Evolutionary conservation across 2,797 vertebrate species (phyloP).

Genomic region (Falco naumanni): DNA sequence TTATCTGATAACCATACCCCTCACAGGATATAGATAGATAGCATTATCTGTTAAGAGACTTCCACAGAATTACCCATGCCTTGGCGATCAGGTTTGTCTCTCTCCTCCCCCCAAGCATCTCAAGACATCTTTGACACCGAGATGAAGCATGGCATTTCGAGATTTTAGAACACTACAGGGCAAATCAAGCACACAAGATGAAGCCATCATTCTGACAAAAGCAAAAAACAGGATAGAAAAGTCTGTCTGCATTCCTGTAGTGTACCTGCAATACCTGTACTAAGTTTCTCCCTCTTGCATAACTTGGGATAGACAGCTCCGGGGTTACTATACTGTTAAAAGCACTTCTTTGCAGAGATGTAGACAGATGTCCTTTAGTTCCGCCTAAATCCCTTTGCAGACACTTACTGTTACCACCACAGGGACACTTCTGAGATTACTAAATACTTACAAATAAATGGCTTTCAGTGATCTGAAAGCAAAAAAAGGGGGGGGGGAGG

Average conservation of each 20-base stretch:
- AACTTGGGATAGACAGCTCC: not conserved
- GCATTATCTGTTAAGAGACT: not conserved
- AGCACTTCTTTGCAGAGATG: not conserved
- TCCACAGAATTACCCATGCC: not conserved
- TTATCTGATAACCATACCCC: not conserved
- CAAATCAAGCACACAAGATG: not conserved
- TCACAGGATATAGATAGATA: not conserved
- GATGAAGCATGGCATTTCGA: not conserved
- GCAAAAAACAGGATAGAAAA: not conserved
- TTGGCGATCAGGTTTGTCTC: not conserved
- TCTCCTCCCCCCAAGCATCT: not conserved
- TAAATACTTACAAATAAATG: not conserved
- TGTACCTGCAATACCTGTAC: not conserved
- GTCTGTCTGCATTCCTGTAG: rapidly evolving
- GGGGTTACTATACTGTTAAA: not conserved
- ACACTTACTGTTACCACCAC: not conserved
- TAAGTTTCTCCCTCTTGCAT: not conserved
- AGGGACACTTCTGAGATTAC: not conserved
- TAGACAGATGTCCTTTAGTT: not conserved
- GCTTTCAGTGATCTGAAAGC: not conserved
- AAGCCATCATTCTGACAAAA: not conserved
- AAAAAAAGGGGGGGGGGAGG: not conserved
- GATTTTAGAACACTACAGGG: not conserved
- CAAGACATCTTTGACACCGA: not conserved
- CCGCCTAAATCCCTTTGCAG: not conserved